A percentile compares a stretch with the other conserved stretches of the same genome.
These are phyloP conservation scores for Trichomalopsis sarcophagae DNA, from an alignment of 1,140 invertebrate species.

Conservation along the genomic window DNA sequence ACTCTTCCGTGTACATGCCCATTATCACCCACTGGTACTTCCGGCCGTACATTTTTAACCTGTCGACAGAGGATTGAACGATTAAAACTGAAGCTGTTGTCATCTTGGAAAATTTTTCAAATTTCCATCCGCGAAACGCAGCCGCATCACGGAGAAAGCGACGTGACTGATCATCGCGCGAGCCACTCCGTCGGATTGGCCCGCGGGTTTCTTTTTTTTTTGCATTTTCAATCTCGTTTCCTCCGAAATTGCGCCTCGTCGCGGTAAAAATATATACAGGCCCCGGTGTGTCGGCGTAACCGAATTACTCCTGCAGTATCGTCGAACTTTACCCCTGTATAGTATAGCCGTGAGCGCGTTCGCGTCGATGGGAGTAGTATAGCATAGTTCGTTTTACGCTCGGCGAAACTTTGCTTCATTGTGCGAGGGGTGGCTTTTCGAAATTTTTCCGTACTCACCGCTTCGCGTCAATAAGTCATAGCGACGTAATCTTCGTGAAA, in stretches of 20 bases:
- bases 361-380: not conserved
- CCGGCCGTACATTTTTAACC: conserved; percentile 89
- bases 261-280: not conserved
- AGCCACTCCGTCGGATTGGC: not conserved
- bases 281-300: not conserved
- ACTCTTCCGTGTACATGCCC: conserved; percentile 87
- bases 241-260: not conserved
- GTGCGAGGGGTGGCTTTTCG: not conserved
- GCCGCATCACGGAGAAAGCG: too few species aligned
- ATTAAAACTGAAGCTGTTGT: not conserved
- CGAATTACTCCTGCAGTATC: conserved; percentile 13
- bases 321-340: not conserved
- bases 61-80: conserved; percentile 58
- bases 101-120: not conserved
- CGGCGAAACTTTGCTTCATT: conserved; percentile 17
- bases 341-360: too few species aligned
- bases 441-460: not conserved
- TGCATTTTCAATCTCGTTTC: not conserved
- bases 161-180: too few species aligned
- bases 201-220: not conserved
- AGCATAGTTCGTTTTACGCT: conserved; percentile 2
- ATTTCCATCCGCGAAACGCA: not conserved
- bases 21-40: conserved; percentile 98
- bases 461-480: not conserved
- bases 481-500: not conserved